Evolutionary conservation across 2,113 vertebrate genomes (phyloP).

Genomic region (Thinocorus orbignyianus): DNA sequence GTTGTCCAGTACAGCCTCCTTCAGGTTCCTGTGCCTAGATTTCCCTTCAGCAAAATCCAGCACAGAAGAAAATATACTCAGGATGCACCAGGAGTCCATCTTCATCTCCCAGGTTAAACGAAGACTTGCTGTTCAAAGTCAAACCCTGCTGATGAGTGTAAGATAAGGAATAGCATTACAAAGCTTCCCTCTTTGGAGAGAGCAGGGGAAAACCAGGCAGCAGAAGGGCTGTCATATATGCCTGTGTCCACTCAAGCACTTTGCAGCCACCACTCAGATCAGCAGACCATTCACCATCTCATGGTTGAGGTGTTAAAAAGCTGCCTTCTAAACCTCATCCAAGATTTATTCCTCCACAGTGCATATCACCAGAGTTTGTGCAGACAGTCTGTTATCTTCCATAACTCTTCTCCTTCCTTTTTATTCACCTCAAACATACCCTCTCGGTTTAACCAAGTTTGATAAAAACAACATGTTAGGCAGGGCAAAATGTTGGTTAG

Average conservation of each 20-base stretch:
- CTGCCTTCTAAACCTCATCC: neutral
- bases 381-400: neutral
- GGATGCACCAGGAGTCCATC: neutral
- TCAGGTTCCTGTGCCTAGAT: neutral
- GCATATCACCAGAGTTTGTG: neutral
- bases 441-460: neutral
- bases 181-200: neutral
- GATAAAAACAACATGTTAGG: neutral
- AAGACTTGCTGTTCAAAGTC: neutral
- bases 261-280: neutral
- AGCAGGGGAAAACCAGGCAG: neutral
- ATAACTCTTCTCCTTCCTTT: neutral
- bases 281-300: neutral
- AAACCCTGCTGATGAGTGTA: neutral
- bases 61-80: neutral
- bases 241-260: neutral
- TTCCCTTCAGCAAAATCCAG: neutral
- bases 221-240: neutral
- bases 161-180: neutral
- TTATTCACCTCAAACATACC: neutral
- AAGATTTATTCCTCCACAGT: neutral
- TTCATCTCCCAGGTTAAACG: neutral
- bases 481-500: neutral
- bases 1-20: neutral
- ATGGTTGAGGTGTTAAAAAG: fast-evolving